Conservation (phyloP, 2,888 invertebrate species). For the Lepidocyrtinus sp. region DNA sequence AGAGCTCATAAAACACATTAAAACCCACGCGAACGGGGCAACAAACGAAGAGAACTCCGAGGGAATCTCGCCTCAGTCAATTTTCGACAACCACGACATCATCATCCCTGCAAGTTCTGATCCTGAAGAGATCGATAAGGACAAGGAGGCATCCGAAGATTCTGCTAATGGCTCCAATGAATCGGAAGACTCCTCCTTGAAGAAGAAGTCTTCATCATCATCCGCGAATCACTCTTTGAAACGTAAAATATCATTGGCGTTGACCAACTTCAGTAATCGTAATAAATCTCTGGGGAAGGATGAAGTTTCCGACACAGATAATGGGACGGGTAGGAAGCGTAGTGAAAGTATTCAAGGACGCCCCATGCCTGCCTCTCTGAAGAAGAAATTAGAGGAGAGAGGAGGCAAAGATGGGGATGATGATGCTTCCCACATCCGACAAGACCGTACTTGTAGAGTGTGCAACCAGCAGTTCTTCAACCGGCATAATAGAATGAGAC, state of each 20-base stretch:
- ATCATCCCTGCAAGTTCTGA: neutral
- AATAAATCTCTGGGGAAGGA: too few relatives aligned
- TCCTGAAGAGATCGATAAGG: neutral
- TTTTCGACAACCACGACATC: neutral
- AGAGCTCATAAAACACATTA: neutral
- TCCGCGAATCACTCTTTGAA: slow-evolving; percentile 25
- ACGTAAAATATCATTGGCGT: slow-evolving; percentile 39
- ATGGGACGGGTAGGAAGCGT: neutral
- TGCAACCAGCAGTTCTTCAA: neutral
- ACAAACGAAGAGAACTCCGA: neutral
- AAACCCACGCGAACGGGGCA: neutral
- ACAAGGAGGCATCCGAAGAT: neutral
- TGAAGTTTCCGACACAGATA: neutral
- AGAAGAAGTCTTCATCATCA: neutral
- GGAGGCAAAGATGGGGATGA: neutral
- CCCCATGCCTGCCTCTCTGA: slow-evolving; percentile 37
- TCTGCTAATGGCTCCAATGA: too few relatives aligned
- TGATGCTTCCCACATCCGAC: neutral
- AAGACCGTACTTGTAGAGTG: neutral
- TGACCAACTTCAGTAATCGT: slow-evolving; percentile 24
- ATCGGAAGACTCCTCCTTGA: neutral
- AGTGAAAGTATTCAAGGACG: slow-evolving; percentile 28
- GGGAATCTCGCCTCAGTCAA: neutral
- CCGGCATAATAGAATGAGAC: neutral
- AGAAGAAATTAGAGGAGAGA: slow-evolving; percentile 25